Percentiles rank a stretch among this genome's conserved stretches.
Evolutionary conservation across 23 tunicate genomes (phyloP).

Genomic region (Styela clava): DNA sequence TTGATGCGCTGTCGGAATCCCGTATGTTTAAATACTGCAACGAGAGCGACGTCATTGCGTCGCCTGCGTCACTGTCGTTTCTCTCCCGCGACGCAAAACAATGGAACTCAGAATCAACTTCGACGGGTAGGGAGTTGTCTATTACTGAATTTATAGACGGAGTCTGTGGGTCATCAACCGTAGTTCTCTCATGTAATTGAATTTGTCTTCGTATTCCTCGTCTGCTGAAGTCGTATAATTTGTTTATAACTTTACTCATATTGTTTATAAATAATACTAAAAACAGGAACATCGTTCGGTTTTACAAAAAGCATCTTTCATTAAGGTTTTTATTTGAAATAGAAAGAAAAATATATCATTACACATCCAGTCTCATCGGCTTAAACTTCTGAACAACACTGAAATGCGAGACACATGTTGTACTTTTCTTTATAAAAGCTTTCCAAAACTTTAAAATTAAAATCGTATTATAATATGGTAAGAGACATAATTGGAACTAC

Average conservation of each 20-base stretch:
- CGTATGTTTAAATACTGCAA: not conserved
- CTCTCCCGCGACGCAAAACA: not conserved
- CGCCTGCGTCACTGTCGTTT: not conserved
- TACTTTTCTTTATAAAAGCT: no score
- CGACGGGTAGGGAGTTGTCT: not conserved
- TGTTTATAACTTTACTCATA: not conserved
- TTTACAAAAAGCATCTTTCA: no score
- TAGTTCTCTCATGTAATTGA: not conserved
- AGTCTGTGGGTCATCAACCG: not conserved
- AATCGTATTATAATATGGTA: no score
- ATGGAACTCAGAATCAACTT: not conserved
- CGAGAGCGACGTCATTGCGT: not conserved
- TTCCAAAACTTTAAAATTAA: no score
- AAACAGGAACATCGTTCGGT: not conserved
- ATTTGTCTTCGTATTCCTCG: not conserved
- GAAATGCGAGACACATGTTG: no score
- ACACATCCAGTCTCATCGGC: no score
- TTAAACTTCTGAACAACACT: no score
- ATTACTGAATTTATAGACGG: not conserved
- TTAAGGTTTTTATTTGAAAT: no score
- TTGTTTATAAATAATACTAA: not conserved
- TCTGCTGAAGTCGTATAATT: not conserved
- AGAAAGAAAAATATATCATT: no score
- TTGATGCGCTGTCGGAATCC: not conserved
- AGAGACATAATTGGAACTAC: no score